Evolutionary conservation across 2,888 invertebrate genomes (phyloP).

Genomic region (Smittia aterrima): DNA sequence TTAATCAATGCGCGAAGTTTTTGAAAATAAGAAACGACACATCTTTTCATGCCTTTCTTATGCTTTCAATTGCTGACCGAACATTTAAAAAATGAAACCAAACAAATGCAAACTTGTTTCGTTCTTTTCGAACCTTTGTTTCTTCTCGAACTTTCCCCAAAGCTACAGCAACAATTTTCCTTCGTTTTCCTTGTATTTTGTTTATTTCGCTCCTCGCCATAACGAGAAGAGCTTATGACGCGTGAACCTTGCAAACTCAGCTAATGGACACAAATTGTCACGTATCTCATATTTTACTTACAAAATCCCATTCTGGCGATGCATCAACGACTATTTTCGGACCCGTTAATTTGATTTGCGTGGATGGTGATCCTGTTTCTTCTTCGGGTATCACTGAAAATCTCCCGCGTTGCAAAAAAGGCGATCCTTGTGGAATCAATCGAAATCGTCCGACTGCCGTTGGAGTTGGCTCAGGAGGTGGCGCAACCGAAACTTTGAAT

Average conservation of each 20-base stretch:
- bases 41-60: too few species aligned
- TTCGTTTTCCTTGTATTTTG: too few species aligned
- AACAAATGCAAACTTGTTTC: too few species aligned
- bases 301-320: conserved; percentile 54
- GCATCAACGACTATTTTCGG: conserved; percentile 44
- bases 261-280: background rate
- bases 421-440: conserved; percentile 51
- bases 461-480: conserved; percentile 50
- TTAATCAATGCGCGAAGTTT: too few species aligned
- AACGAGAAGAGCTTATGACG: background rate
- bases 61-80: too few species aligned
- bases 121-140: too few species aligned
- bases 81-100: too few species aligned
- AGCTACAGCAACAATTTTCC: too few species aligned
- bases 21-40: too few species aligned
- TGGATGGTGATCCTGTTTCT: conserved; percentile 43
- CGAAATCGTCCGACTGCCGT: conserved; percentile 52
- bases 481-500: conserved; percentile 57
- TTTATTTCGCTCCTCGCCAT: too few species aligned
- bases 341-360: conserved; percentile 29
- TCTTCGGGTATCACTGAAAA: conserved; percentile 55
- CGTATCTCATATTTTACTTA: background rate
- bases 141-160: too few species aligned
- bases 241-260: background rate
- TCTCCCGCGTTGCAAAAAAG: conserved; percentile 52